Percentiles rank a stretch among this genome's conserved stretches.
Conservation (phyloP, 2,113 vertebrate genomes). For the Brachionichthys hirsutus region DNA sequence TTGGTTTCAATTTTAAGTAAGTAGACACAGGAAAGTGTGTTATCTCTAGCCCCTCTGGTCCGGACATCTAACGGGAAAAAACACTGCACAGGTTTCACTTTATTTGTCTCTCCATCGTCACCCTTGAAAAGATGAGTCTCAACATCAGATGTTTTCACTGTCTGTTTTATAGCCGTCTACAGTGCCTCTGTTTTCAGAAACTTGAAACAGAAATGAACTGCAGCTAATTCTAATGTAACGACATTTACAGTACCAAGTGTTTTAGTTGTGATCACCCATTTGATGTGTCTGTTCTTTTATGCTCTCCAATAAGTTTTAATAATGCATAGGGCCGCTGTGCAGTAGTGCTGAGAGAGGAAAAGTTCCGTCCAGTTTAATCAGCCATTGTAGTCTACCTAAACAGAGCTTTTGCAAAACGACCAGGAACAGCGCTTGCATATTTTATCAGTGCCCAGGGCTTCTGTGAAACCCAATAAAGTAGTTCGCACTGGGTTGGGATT, state of each 20-base stretch:
- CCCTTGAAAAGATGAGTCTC: constrained; percentile 6
- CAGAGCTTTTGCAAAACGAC: constrained; percentile 37
- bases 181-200: constrained; percentile 18
- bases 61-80: background rate
- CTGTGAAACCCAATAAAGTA: constrained; percentile 32
- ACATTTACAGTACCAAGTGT: constrained; percentile 10
- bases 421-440: constrained; percentile 32
- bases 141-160: background rate
- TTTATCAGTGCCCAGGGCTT: constrained; percentile 26
- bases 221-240: background rate
- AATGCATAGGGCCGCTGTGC: constrained; percentile 19
- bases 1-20: constrained; percentile 28
- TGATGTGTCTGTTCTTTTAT: constrained; percentile 41
- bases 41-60: constrained; percentile 26
- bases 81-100: background rate
- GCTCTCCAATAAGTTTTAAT: constrained; percentile 34
- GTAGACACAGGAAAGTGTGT: constrained; percentile 25
- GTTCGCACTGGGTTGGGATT: constrained; percentile 21
- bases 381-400: constrained; percentile 24
- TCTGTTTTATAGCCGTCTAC: constrained; percentile 15
- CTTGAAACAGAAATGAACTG: background rate
- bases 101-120: constrained; percentile 2
- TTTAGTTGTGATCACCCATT: constrained; percentile 33
- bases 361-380: constrained; percentile 8
- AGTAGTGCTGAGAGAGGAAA: constrained; percentile 1